Evolutionary conservation across 2,113 vertebrate genomes (phyloP).

Genomic region (Tylochromis polylepis): DNA sequence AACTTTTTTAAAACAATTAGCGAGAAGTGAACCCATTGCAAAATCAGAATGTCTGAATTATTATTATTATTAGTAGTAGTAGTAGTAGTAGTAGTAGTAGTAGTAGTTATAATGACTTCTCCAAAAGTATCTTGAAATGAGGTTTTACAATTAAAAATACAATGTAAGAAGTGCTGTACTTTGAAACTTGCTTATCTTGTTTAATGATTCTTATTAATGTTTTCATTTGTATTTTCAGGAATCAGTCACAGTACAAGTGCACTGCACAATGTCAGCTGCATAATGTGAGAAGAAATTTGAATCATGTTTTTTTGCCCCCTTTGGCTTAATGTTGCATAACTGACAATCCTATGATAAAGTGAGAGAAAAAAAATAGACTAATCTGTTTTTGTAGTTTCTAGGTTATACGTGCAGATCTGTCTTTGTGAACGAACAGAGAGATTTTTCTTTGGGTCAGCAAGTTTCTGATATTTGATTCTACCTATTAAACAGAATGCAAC

Average conservation of each 20-base stretch:
- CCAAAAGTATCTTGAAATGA: not conserved
- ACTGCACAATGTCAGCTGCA: not conserved
- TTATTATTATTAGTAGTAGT: not conserved
- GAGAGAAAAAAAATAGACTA: not conserved
- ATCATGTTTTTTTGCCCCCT: accelerated
- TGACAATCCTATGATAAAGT: accelerated
- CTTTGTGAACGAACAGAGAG: not conserved
- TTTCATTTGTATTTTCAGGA: not conserved
- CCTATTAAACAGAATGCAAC: not conserved
- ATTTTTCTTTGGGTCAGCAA: not conserved
- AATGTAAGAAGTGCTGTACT: accelerated
- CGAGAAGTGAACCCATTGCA: too few relatives aligned
- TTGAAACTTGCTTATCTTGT: not conserved
- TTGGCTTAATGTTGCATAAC: not conserved
- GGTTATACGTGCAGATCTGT: accelerated
- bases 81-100: not conserved
- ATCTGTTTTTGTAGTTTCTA: not conserved
- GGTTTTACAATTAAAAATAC: too few relatives aligned
- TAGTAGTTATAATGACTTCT: accelerated
- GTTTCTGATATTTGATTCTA: not conserved
- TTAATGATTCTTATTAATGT: not conserved
- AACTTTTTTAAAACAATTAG: too few relatives aligned
- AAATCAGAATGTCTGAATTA: too few relatives aligned
- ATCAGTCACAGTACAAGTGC: accelerated
- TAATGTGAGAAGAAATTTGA: not conserved